Percentiles rank a stretch among this genome's conserved stretches.
These are phyloP conservation scores for Liolophura sinensis DNA, from an alignment of 1,140 invertebrate genomes.

Conservation along the genomic window DNA sequence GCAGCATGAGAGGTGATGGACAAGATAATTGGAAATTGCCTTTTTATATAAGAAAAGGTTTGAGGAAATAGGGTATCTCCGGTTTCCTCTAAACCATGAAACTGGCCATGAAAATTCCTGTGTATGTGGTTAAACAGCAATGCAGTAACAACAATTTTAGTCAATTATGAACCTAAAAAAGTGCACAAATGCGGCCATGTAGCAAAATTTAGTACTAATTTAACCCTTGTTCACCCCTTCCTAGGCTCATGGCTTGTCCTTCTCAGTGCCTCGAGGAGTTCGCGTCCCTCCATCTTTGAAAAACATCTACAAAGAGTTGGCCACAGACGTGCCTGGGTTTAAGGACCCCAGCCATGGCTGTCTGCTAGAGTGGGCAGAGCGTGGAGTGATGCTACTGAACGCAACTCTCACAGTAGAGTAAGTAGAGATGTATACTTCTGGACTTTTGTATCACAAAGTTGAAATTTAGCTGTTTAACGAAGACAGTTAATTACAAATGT, in stretches of 20 bases:
- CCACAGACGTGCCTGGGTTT: slow-evolving; percentile 64
- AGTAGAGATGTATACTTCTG: no score
- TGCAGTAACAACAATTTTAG: background rate
- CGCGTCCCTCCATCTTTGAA: slow-evolving; percentile 65
- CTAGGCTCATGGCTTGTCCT: slow-evolving; percentile 67
- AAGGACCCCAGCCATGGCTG: slow-evolving; percentile 64
- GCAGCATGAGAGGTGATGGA: background rate
- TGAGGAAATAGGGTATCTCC: background rate
- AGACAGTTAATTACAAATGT: no score
- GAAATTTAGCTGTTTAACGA: no score
- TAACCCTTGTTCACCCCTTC: slow-evolving; percentile 12
- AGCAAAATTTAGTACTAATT: no score
- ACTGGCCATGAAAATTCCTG: background rate
- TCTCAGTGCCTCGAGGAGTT: slow-evolving; percentile 66
- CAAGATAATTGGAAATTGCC: background rate
- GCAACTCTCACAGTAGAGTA: slow-evolving; percentile 68
- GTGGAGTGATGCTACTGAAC: slow-evolving; percentile 71
- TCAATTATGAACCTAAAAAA: background rate
- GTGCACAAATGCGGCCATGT: no score
- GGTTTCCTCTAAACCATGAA: no score
- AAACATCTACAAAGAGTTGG: slow-evolving; percentile 72
- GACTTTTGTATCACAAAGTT: no score
- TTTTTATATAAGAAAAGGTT: background rate
- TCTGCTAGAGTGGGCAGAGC: slow-evolving; percentile 66
- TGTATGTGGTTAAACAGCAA: no score